Evolutionary conservation across 2,888 invertebrate species (phyloP).

Genomic region (Acleris holmiana): DNA sequence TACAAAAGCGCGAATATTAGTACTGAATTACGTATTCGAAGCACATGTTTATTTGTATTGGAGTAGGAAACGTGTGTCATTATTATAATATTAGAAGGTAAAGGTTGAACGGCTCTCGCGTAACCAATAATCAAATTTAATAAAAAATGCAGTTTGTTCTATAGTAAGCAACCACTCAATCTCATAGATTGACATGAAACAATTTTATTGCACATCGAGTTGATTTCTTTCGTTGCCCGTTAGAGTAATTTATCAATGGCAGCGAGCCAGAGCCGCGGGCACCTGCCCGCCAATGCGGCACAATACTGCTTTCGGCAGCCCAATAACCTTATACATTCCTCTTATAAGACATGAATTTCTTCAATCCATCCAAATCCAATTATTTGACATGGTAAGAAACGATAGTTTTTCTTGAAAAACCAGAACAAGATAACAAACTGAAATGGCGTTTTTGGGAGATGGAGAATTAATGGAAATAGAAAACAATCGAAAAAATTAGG

Average conservation of each 20-base stretch:
- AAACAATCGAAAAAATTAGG: no score
- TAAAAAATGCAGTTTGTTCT: neutral
- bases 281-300: slow-evolving; percentile 36
- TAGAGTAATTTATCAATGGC: slow-evolving; percentile 48
- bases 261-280: slow-evolving; percentile 43
- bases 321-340: slow-evolving; percentile 1
- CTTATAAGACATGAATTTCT: slow-evolving; percentile 14
- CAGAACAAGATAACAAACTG: no score
- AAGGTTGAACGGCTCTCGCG: no score
- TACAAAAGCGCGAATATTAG: no score
- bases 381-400: no score
- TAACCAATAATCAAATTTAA: neutral
- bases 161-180: neutral
- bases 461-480: no score
- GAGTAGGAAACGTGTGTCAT: no score
- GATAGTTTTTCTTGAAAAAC: neutral
- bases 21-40: no score
- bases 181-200: neutral
- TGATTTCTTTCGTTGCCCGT: slow-evolving; percentile 39
- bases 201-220: neutral
- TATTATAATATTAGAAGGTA: no score
- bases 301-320: slow-evolving; percentile 21
- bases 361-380: neutral
- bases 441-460: no score
- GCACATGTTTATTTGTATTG: no score